phyloP scores from a whole-genome alignment of 2,797 vertebrate genomes.

The Pachyuromys duprasi region DNA sequence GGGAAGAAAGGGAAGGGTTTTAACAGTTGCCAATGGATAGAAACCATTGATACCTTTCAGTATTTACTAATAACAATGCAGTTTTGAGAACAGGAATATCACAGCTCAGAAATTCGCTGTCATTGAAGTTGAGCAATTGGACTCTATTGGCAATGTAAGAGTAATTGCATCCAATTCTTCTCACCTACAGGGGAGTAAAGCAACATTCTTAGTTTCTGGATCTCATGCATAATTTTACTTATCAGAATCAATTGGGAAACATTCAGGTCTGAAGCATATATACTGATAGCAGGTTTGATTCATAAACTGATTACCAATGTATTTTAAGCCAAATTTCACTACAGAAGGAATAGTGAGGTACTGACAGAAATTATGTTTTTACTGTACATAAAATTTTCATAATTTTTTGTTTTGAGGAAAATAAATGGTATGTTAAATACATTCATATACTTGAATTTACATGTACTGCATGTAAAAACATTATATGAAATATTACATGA shows the following conservation, averaged over 20 bases:
- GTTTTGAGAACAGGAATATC: not conserved
- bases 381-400: conserved; percentile 12
- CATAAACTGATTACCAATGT: not conserved
- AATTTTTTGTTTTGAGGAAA: conserved; percentile 30
- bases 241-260: not conserved
- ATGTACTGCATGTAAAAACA: not conserved
- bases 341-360: not conserved
- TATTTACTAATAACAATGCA: not conserved
- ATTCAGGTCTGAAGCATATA: not conserved
- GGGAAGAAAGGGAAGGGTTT: accelerated
- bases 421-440: not conserved
- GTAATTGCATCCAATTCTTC: not conserved
- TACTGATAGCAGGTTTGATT: not conserved
- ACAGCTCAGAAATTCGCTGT: not conserved
- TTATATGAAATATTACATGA: not conserved
- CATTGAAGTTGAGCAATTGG: not conserved
- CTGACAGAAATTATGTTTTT: not conserved
- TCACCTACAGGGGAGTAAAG: not conserved
- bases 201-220: not conserved
- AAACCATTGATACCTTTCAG: not conserved
- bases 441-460: not conserved
- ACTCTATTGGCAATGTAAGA: not conserved
- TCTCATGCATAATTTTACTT: not conserved
- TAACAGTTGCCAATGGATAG: no score
- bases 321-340: not conserved